Conservation (phyloP, 2,113 vertebrate genomes). For the Sturnus vulgaris region DNA sequence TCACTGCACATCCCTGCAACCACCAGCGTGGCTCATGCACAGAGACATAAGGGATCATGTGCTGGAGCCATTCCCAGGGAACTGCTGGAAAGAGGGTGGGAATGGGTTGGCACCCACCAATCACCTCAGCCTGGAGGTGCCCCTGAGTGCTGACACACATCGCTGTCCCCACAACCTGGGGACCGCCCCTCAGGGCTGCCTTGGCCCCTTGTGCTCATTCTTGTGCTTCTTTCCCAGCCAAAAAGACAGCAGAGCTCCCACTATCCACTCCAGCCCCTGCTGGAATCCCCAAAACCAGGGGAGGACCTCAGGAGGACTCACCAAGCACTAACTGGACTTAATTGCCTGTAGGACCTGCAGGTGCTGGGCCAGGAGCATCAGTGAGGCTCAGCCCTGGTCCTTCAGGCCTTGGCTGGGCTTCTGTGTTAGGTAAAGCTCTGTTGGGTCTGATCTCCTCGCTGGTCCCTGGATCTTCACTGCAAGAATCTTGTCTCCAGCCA, state of each 20-base stretch:
- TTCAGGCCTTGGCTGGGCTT: neutral
- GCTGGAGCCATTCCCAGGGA: neutral
- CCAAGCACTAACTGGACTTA: neutral
- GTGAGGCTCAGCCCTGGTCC: neutral
- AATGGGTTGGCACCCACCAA: neutral
- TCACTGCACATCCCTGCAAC: rapidly evolving
- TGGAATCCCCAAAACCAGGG: neutral
- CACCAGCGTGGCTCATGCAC: rapidly evolving
- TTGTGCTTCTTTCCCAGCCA: neutral
- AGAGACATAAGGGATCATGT: neutral
- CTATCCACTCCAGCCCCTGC: too few relatives aligned
- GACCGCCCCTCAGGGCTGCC: neutral
- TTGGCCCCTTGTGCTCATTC: rapidly evolving
- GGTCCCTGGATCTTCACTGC: neutral
- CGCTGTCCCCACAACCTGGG: neutral
- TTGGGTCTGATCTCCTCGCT: neutral
- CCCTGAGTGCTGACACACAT: neutral
- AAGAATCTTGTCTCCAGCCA: neutral
- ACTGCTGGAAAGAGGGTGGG: neutral
- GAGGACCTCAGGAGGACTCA: neutral
- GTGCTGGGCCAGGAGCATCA: neutral
- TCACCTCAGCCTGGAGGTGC: neutral
- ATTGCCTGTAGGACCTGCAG: neutral
- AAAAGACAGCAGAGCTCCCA: neutral
- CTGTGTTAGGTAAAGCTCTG: neutral